These are phyloP conservation scores for Anoplius nigerrimus DNA, from an alignment of 2,888 invertebrate species.

Conservation along the genomic window DNA sequence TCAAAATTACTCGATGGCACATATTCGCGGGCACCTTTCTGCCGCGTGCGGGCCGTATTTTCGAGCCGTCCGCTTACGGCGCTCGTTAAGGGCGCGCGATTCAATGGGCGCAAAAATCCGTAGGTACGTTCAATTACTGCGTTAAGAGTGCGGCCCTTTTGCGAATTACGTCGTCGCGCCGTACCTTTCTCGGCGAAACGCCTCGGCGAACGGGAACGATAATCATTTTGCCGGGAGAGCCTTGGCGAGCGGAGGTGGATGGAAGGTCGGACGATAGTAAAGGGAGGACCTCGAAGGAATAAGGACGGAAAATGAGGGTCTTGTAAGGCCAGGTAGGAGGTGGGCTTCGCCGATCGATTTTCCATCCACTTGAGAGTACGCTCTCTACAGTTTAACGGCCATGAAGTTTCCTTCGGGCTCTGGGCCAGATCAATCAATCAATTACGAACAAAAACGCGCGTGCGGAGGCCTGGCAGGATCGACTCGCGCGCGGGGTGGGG, in stretches of 20 bases:
- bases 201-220: slow-evolving; percentile 22
- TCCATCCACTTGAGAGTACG: too few species aligned
- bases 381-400: too few species aligned
- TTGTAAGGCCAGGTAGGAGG: slow-evolving; percentile 5
- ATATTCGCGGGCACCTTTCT: slow-evolving; percentile 21
- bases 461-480: too few species aligned
- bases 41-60: slow-evolving; percentile 23
- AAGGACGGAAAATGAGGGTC: too few species aligned
- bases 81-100: slow-evolving; percentile 41
- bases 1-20: slow-evolving; percentile 9
- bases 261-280: too few species aligned
- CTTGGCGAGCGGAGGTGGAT: neutral
- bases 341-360: neutral
- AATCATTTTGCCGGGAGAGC: slow-evolving; percentile 24
- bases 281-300: neutral
- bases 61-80: slow-evolving; percentile 35
- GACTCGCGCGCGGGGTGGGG: too few species aligned
- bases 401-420: too few species aligned
- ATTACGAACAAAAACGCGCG: too few species aligned
- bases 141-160: slow-evolving; percentile 43
- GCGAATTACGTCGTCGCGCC: slow-evolving; percentile 43
- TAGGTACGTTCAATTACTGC: slow-evolving; percentile 40
- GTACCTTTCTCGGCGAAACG: slow-evolving; percentile 19
- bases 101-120: slow-evolving; percentile 48
- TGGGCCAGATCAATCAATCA: too few species aligned